Evolutionary conservation across 64 coral and sea anemone genomes (phyloP).

Genomic region (Trachythela sp.): DNA sequence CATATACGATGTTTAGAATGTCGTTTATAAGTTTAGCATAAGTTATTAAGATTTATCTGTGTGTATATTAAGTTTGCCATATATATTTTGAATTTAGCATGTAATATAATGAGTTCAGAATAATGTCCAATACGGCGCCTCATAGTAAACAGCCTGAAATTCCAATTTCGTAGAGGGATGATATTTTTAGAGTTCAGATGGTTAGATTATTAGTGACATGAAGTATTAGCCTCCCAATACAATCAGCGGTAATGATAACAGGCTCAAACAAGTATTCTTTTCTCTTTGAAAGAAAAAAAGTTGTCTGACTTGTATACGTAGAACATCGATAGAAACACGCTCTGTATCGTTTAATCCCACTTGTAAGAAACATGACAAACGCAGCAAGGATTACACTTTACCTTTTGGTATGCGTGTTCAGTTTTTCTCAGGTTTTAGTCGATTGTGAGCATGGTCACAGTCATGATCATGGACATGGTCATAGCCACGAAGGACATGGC

Average conservation of each 20-base stretch:
- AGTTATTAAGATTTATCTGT: too few relatives aligned
- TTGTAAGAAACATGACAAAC: neutral
- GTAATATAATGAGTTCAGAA: too few relatives aligned
- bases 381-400: neutral
- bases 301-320: neutral
- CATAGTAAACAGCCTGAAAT: too few relatives aligned
- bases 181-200: too few relatives aligned
- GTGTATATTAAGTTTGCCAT: too few relatives aligned
- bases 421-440: neutral
- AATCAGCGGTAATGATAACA: neutral
- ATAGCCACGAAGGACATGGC: conserved; percentile 20
- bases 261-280: neutral
- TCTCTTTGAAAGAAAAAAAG: neutral
- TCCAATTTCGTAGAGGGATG: too few relatives aligned
- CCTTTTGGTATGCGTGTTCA: neutral
- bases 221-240: neutral
- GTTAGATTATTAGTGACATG: neutral
- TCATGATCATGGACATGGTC: conserved; percentile 42
- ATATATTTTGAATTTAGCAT: too few relatives aligned
- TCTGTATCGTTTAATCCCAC: neutral
- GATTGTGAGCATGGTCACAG: neutral
- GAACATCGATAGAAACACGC: neutral
- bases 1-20: too few relatives aligned
- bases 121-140: too few relatives aligned
- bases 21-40: too few relatives aligned